Evolutionary conservation across 2,888 invertebrate species (phyloP), one percentile per base, ranked within the genome.

Genomic region (Dolichopus griseipennis): DNA sequence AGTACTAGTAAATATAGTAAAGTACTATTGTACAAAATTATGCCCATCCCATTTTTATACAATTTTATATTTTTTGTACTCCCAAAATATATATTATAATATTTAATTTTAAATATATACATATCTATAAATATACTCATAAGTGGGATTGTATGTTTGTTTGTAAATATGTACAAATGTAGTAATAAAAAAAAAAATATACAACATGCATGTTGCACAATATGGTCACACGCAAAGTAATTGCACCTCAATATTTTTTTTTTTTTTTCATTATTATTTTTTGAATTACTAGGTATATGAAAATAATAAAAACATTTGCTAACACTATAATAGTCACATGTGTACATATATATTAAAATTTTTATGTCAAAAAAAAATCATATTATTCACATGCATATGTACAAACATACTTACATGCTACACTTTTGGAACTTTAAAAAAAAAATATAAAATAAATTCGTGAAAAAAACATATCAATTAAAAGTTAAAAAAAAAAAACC

Each of bases 181-280:
- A 18, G 2, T 4, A 27, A 27, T 27, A 27, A 27, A 27, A 27
- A 2, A 27, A 27, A 27, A 27, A 27, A 27, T 4, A n/a, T n/a
- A n/a, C 2, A 18, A 18, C 18, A 52, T 52, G 52, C 52, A 52
- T 52, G 15, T 18, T 52, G n/a, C n/a, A 52, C 52, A 52, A 52
- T 52, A 18, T 52, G 52, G 52, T 52, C 52, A 52, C 52, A 52
- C 52, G 52, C 52, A 52, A 52, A 52, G 18, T 52, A 52, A 52
- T 52, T 52, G 52, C 18, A 52, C 52, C 52, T 52, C 15, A 41
- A 41, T 41, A 6, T n/a, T n/a, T n/a, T n/a, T 43, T 43, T 43
- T 43, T 43, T 9, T 43, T 43, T 43, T 43, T 9, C 12, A 10
- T 43, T 10, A 12, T 43, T 43, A 43, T 52, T 52, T 12, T 52